Base-by-base conservation (phyloP, 2,113 vertebrate species). In the Sarotherodon lohbergeri region DNA sequence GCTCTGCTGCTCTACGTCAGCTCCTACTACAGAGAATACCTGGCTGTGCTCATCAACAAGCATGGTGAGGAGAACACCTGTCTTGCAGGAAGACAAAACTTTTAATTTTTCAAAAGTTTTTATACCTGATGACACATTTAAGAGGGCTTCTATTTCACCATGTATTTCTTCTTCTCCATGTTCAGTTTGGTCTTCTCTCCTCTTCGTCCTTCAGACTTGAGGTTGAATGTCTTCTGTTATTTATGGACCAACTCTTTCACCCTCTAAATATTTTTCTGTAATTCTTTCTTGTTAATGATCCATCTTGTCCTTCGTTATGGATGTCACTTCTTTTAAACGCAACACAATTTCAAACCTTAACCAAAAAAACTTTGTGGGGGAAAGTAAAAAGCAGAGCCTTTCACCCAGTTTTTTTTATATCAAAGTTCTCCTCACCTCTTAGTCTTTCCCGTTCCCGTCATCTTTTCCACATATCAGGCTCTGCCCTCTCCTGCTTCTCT, bases 11-110 rank as follows among this genome's bases (percentile, higher is more conserved):
- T 99, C 56, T 97, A 97, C 22, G 87, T 97, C 85, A 97, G 89
- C 90, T 98, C 98, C 14, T 97, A 97, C 95, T 96, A 97, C 93
- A 96, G 96, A 87, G 97, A 98, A 82, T 97, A 98, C 61, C 95
- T 99, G 87, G 97, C 97, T 0, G 68, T 98, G 79, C 95, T 98
- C 88, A 96, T 99, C 54, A 96, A 97, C 68, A 98, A 93, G 93
- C 98, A 98, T 0, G 98, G 98, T 99, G 92, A 96, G 97, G 84
- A 85, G 16, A 52, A 46, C 32, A 11, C 22, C 4, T 3, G 19
- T 12, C 43, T 85, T 16, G 24, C n/a, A 43, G 12, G 22, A 43
- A 43, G 13, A 71, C 24, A 39, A 66, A n/a, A 11, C 32, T n/a
- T 36, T 4, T 11, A 63, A 63, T 34, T 34, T 63, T 36, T 36